Conservation (phyloP, 2,888 invertebrate genomes). For the Exocentrus adspersus region DNA sequence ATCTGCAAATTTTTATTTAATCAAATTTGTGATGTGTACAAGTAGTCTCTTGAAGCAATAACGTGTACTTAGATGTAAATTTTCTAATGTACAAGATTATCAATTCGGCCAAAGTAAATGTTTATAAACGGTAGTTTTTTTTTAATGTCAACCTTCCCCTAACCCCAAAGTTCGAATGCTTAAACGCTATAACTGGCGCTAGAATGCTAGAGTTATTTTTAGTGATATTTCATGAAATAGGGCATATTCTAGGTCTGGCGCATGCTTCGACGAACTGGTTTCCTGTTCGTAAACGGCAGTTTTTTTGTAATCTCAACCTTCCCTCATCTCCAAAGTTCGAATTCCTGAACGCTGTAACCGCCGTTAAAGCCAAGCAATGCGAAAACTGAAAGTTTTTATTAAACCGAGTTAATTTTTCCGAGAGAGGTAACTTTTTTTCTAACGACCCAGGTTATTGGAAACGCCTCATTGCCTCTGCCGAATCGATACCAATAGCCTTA, state of each 20-base stretch:
- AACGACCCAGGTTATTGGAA: not conserved
- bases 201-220: no score
- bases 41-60: constrained; percentile 18
- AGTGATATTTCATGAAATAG: no score
- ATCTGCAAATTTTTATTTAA: not conserved
- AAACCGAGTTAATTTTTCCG: not conserved
- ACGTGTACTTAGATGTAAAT: not conserved
- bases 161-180: no score
- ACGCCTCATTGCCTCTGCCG: not conserved
- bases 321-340: not conserved
- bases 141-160: not conserved
- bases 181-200: no score
- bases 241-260: no score
- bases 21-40: constrained; percentile 8
- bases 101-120: constrained; percentile 5
- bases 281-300: not conserved
- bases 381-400: not conserved
- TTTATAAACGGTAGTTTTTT: not conserved
- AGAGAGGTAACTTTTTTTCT: not conserved
- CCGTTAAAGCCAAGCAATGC: not conserved
- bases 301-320: not conserved
- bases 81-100: constrained; percentile 7
- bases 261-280: no score
- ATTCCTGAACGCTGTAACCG: no score
- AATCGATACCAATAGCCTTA: no score